Conservation (phyloP, 2,113 vertebrate species). For the Phylloscopus trochilus region DNA sequence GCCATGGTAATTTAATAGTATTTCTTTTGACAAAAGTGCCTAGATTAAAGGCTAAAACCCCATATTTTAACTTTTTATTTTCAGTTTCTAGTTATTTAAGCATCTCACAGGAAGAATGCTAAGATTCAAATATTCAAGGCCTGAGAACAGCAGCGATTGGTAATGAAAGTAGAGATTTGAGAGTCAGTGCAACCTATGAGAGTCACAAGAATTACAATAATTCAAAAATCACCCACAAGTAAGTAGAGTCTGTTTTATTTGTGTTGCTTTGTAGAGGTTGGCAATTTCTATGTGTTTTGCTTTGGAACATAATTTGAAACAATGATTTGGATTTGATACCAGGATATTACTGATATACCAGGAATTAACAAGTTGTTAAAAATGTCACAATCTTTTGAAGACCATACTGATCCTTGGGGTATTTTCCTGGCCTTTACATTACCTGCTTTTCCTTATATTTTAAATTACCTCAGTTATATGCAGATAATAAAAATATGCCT, state of each 20-base stretch:
- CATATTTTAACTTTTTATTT: not conserved
- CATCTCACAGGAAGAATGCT: not conserved
- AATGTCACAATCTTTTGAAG: not conserved
- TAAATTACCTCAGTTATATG: not conserved
- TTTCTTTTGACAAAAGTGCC: not conserved
- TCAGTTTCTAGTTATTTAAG: not conserved
- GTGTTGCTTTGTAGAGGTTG: not conserved
- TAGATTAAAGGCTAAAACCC: not conserved
- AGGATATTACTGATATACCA: not conserved
- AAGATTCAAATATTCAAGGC: not conserved
- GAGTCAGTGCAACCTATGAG: not conserved
- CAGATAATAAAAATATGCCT: not conserved
- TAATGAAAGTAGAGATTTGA: not conserved
- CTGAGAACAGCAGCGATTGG: not conserved
- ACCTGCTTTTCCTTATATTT: not conserved
- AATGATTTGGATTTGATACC: not conserved
- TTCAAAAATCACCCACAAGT: not conserved
- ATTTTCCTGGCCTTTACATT: not conserved
- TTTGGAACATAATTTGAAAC: not conserved
- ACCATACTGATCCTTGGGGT: not conserved
- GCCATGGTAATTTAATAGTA: not conserved
- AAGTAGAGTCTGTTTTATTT: not conserved
- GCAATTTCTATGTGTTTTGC: not conserved
- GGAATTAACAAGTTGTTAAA: not conserved
- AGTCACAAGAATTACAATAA: not conserved